Conservation (phyloP, 2,888 invertebrate species). For the Eledona agricola region DNA sequence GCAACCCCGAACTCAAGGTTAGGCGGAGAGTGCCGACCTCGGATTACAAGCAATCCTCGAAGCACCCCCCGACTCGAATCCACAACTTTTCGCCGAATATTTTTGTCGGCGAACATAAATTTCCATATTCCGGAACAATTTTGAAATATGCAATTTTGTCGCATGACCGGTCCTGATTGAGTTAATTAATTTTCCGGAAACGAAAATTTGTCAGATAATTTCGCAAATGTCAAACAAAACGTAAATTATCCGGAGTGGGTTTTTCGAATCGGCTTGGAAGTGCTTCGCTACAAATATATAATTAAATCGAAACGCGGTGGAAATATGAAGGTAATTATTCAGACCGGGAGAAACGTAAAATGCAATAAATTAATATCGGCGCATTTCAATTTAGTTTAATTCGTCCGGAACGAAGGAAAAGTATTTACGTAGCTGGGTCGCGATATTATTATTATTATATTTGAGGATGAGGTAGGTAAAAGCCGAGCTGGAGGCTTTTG, state of each 20-base stretch:
- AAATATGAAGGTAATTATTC: conserved; percentile 49
- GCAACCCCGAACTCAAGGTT: conserved; percentile 9
- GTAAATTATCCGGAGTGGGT: conserved; percentile 13
- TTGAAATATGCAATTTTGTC: conserved; percentile 46
- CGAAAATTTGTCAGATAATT: conserved; percentile 39
- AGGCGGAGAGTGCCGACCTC: conserved; percentile 4
- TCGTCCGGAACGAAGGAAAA: conserved; percentile 61
- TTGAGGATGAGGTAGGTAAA: conserved; percentile 54
- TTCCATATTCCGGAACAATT: conserved; percentile 42
- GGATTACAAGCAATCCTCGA: too few relatives aligned
- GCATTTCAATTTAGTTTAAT: conserved; percentile 63
- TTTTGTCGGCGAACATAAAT: too few relatives aligned
- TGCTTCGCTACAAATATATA: conserved; percentile 29
- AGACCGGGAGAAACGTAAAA: conserved; percentile 41
- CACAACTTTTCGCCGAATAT: too few relatives aligned
- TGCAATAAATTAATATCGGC: conserved; percentile 61
- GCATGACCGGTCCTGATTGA: conserved; percentile 46
- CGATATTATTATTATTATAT: conserved; percentile 60
- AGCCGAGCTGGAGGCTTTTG: conserved; percentile 57
- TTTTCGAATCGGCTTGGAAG: conserved; percentile 11
- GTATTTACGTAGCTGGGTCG: conserved; percentile 57
- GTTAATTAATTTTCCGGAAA: conserved; percentile 49
- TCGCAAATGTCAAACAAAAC: conserved; percentile 21
- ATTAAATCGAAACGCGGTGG: conserved; percentile 29
- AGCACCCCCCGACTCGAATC: too few relatives aligned